These are phyloP conservation scores for Miniopterus natalensis DNA, from an alignment of 2,113 vertebrate genomes.

Conservation along the genomic window DNA sequence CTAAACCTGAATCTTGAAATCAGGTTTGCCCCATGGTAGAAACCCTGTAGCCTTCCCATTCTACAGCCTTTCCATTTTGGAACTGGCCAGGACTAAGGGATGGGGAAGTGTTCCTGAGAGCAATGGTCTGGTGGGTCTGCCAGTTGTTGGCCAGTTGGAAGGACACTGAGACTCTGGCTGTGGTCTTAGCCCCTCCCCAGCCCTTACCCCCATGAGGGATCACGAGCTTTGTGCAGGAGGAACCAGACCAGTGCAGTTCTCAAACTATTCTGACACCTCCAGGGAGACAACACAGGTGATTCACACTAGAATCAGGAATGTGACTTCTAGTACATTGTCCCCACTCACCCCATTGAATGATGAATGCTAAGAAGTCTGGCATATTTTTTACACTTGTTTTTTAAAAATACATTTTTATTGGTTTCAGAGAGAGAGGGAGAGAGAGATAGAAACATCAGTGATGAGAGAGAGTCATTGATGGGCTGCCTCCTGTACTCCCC, in stretches of 20 bases:
- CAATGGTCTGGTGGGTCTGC: rapidly evolving
- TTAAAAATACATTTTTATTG: too few species aligned
- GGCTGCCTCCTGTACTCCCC: too few species aligned
- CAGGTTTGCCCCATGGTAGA: neutral
- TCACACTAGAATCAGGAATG: neutral
- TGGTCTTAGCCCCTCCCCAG: too few species aligned
- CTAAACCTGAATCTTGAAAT: slow-evolving; percentile 11
- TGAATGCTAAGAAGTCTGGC: neutral
- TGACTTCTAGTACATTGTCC: neutral
- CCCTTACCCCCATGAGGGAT: rapidly evolving
- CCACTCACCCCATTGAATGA: neutral
- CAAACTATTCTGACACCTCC: neutral
- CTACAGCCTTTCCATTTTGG: neutral
- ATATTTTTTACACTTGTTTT: neutral
- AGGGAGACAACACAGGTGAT: neutral
- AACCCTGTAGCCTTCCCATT: neutral
- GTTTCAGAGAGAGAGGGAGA: too few species aligned
- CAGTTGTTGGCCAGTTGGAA: neutral
- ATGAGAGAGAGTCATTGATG: too few species aligned
- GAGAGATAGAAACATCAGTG: too few species aligned
- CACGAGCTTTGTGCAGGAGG: neutral
- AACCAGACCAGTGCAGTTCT: neutral
- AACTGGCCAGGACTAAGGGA: neutral
- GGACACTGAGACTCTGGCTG: neutral
- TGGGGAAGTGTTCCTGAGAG: neutral